Evolutionary conservation across 2,888 invertebrate genomes (phyloP), one percentile per base, ranked within the genome.

Genomic region (Autographa gamma): DNA sequence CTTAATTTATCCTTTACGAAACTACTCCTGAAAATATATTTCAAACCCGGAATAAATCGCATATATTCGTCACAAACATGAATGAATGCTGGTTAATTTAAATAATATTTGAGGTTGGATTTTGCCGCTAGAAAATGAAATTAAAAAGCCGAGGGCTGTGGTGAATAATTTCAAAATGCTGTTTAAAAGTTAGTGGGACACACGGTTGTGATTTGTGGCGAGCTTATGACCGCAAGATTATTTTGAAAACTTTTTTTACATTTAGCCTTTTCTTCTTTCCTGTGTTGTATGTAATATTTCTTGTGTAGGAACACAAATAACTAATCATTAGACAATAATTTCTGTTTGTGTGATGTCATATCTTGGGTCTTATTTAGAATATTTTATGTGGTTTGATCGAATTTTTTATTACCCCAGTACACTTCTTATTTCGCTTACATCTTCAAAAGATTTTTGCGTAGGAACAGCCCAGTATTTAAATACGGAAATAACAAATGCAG

Each of bases 91-190:
- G 76, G 81, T 79, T 84, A 79, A 80, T 80, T 78, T 79, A 69
- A 83, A 77, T 84, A 83, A 69, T 71, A 83, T 84, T 81, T 80
- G 75, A 74, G 81, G 83, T 82, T 75, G 75, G 81, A 81, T 83
- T 84, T 81, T 76, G 64, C 73, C 71, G 77, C 79, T 75, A 71
- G 77, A 80, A 84, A 87, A 87, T 83, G 76, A 80, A 88, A 88
- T 89, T 88, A 86, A 89, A 89, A 89, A 86, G 79, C 81, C 66
- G 85, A 86, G 84, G 78, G 84, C 75, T 68, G 81, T 63, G 74
- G 79, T 79, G 85, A 86, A 85, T 88, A 83, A 88, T 87, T 88
- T 85, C 80, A 80, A 85, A 89, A 89, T 79, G 76, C 75, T 83
- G 81, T 86, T 89, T 84, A 85, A 86, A 84, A 81, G 79, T 76